A percentile compares a stretch with the other conserved stretches of the same genome.
Evolutionary conservation across 2,888 invertebrate genomes (phyloP).

Genomic region (Lysandra coridon): DNA sequence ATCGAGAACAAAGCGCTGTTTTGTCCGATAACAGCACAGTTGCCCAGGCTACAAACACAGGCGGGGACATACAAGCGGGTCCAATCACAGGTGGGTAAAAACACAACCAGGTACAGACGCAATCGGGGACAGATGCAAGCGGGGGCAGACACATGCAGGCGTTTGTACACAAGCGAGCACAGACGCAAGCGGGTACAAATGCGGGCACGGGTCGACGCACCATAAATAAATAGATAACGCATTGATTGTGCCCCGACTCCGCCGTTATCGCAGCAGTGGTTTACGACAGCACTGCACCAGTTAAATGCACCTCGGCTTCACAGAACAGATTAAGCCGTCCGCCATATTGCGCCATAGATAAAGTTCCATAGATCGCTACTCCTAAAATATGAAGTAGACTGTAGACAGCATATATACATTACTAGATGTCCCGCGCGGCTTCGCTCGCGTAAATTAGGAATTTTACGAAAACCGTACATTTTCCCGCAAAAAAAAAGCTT

Average conservation of each 20-base stretch:
- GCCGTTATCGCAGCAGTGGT: not conserved
- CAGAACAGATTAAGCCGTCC: not conserved
- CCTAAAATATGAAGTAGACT: too few species aligned
- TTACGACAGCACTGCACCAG: slow-evolving; percentile 11
- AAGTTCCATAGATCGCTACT: not conserved
- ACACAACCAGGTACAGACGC: not conserved
- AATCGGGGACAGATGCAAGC: not conserved
- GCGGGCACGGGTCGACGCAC: slow-evolving; percentile 59
- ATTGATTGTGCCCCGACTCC: slow-evolving; percentile 53
- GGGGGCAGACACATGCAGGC: not conserved
- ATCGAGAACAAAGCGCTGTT: slow-evolving; percentile 33
- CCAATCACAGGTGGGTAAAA: slow-evolving; percentile 37
- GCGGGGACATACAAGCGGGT: not conserved
- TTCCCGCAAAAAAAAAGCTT: too few species aligned
- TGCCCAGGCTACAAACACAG: not conserved
- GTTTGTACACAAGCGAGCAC: not conserved
- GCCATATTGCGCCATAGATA: not conserved
- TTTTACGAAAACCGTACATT: too few species aligned
- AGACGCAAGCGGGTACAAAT: slow-evolving; percentile 39
- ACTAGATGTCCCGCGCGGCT: too few species aligned
- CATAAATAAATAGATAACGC: slow-evolving; percentile 67
- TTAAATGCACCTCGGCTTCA: not conserved
- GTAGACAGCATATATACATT: too few species aligned
- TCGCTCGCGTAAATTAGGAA: too few species aligned
- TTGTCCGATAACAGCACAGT: slow-evolving; percentile 3